Percentiles rank a stretch among this genome's conserved stretches.
Conservation (phyloP, 1,140 invertebrate genomes). For the Pentalonia nigronervosa region DNA sequence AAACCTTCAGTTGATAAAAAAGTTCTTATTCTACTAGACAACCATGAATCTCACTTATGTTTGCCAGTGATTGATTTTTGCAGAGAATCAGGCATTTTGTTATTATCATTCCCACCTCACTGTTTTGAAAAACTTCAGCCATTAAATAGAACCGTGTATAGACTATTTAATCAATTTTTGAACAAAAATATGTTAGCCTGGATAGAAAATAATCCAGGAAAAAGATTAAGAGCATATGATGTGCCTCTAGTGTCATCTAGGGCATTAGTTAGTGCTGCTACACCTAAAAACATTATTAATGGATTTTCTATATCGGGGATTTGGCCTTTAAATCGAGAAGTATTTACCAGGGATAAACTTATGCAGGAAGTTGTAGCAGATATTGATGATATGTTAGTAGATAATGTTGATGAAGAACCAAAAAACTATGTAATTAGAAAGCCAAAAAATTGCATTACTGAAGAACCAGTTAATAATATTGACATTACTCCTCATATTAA, state of each 20-base stretch:
- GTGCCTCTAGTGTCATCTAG: conserved; percentile 59
- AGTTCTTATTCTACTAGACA: conserved; percentile 57
- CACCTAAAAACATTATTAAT: conserved; percentile 60
- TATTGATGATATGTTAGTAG: not conserved
- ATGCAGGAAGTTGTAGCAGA: not conserved
- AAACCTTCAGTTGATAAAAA: conserved; percentile 59
- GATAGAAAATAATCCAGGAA: conserved; percentile 62
- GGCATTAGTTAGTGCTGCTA: conserved; percentile 61
- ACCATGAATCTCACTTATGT: conserved; percentile 55
- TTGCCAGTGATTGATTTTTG: conserved; percentile 59
- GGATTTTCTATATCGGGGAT: conserved; percentile 62
- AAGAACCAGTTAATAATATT: not conserved
- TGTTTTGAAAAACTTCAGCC: conserved; percentile 62
- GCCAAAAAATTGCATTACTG: not conserved
- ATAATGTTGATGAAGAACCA: not conserved
- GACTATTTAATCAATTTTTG: conserved; percentile 63
- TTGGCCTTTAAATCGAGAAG: conserved; percentile 63
- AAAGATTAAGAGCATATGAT: conserved; percentile 62
- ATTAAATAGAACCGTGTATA: conserved; percentile 65
- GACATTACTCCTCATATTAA: not conserved
- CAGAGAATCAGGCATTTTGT: conserved; percentile 60
- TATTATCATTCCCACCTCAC: conserved; percentile 59
- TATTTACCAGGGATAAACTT: conserved; percentile 62
- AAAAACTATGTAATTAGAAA: not conserved
- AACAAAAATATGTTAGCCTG: conserved; percentile 61